Conservation (phyloP, 2,888 invertebrate genomes). For the Hedya salicella region DNA sequence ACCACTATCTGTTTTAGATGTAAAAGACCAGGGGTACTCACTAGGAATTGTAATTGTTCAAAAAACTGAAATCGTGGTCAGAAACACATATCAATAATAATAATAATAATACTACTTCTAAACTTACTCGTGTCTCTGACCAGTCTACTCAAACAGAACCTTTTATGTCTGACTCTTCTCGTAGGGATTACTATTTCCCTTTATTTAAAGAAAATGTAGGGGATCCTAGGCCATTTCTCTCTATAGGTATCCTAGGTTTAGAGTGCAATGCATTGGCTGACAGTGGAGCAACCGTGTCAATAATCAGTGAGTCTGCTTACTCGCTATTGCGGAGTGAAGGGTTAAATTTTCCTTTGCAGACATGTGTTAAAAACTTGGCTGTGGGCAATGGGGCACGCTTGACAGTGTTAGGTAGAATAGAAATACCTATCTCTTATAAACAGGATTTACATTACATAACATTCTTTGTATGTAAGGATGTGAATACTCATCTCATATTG, state of each 20-base stretch:
- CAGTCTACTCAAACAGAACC: too few relatives aligned
- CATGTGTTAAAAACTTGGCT: neutral
- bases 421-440: neutral
- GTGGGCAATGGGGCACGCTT: neutral
- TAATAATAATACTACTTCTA: too few relatives aligned
- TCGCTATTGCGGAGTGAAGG: neutral
- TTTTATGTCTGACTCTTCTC: too few relatives aligned
- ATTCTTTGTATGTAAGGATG: too few relatives aligned
- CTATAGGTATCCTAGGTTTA: slow-evolving; percentile 1
- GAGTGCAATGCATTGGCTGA: slow-evolving; percentile 12
- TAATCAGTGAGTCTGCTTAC: neutral
- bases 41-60: neutral
- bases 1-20: neutral
- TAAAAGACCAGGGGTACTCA: neutral
- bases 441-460: too few relatives aligned
- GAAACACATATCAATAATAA: too few relatives aligned
- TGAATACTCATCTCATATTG: too few relatives aligned
- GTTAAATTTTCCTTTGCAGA: neutral
- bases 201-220: neutral
- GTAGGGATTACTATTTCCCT: too few relatives aligned
- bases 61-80: neutral
- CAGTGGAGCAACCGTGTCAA: neutral
- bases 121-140: neutral
- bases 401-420: neutral
- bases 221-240: neutral